These are phyloP conservation scores for Drosophila sp. DNA, from an alignment of 1,140 invertebrate species.

Conservation along the genomic window DNA sequence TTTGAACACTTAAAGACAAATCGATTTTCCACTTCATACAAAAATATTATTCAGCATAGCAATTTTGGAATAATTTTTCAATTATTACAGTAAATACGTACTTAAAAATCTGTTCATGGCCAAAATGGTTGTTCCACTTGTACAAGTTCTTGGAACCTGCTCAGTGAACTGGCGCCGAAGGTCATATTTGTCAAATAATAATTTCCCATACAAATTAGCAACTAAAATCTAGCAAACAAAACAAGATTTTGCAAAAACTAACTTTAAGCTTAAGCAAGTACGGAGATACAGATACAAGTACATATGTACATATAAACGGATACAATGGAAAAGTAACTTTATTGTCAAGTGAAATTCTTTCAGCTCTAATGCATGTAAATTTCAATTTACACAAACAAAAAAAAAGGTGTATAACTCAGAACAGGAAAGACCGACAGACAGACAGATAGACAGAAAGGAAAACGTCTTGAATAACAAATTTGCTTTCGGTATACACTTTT, in stretches of 20 bases:
- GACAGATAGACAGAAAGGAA: constrained; percentile 34
- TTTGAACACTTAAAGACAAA: background rate
- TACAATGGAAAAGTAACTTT: constrained; percentile 20
- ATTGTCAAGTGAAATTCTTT: constrained; percentile 19
- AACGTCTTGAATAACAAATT: constrained; percentile 67
- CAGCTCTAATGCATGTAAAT: constrained; percentile 46
- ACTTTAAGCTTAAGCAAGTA: constrained; percentile 20
- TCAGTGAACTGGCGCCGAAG: constrained; percentile 19
- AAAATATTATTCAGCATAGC: background rate
- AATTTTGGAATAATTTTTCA: background rate
- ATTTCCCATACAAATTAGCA: constrained; percentile 37
- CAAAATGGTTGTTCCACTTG: background rate
- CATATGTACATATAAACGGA: background rate
- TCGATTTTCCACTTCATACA: background rate
- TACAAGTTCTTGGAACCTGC: constrained; percentile 6
- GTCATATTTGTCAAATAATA: constrained; percentile 32
- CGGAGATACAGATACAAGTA: constrained; percentile 20
- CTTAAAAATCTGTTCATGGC: background rate
- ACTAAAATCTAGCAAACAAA: constrained; percentile 16
- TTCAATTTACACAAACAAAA: constrained; percentile 18
- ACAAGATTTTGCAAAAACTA: constrained; percentile 30
- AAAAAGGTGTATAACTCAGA: constrained; percentile 39
- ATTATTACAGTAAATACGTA: background rate
- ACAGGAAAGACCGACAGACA: constrained; percentile 38
- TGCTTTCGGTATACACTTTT: background rate